phyloP scores from a whole-genome alignment of 2,113 vertebrate genomes.

The Tretioscincus oriximinensis region DNA sequence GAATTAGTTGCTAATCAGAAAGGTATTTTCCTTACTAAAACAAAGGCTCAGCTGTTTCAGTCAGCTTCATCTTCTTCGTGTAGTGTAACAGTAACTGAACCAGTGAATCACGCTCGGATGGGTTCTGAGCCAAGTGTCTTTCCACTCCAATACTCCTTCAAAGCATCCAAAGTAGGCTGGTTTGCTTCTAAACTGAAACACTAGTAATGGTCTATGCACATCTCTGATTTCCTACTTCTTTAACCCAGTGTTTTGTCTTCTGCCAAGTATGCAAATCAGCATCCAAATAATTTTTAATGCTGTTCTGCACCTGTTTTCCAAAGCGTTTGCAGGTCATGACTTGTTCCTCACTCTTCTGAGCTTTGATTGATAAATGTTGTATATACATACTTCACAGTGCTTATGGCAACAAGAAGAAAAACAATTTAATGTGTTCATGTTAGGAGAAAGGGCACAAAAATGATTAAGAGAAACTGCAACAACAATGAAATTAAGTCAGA shows the following conservation, averaged over 20 bases:
- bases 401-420: accelerated
- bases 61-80: too few relatives aligned
- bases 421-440: background rate
- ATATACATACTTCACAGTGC: accelerated
- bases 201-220: too few relatives aligned
- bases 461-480: background rate
- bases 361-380: constrained; percentile 56
- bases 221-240: background rate
- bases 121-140: too few relatives aligned
- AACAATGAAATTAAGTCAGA: background rate
- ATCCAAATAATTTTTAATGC: background rate
- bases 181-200: too few relatives aligned
- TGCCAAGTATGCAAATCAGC: background rate
- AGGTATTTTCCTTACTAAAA: too few relatives aligned
- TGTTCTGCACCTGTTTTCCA: background rate
- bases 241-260: background rate
- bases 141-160: too few relatives aligned
- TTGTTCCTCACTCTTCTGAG: constrained; percentile 32
- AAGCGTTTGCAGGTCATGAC: constrained; percentile 29
- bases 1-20: too few relatives aligned
- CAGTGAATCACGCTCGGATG: too few relatives aligned
- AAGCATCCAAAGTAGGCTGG: too few relatives aligned
- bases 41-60: too few relatives aligned
- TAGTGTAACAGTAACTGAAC: too few relatives aligned
- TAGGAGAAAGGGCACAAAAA: background rate